These are phyloP conservation scores for Asbolus verrucosus DNA, from an alignment of 1,140 invertebrate species.

Conservation along the genomic window DNA sequence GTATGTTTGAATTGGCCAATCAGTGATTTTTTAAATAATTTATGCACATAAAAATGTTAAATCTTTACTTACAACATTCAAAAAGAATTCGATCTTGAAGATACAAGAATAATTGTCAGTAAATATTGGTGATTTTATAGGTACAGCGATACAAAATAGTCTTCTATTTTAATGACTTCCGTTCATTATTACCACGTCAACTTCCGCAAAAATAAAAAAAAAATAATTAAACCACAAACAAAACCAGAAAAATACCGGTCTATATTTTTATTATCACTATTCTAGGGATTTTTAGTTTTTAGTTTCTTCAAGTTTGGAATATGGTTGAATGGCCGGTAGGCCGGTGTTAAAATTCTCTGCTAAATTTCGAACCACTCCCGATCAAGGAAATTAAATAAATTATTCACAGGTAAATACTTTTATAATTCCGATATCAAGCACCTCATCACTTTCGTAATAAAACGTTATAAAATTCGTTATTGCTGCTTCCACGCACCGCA, in stretches of 20 bases:
- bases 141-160: too few species aligned
- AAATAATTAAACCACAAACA: slow-evolving; percentile 17
- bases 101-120: too few species aligned
- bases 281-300: slow-evolving; percentile 28
- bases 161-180: too few species aligned
- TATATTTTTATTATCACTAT: neutral
- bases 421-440: neutral
- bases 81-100: too few species aligned
- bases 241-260: too few species aligned
- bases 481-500: neutral
- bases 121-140: too few species aligned
- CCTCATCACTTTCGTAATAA: neutral
- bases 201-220: too few species aligned
- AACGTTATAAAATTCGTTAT: neutral
- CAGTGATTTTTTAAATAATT: too few species aligned
- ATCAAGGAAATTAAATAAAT: slow-evolving; percentile 23
- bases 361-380: slow-evolving; percentile 40
- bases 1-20: too few species aligned
- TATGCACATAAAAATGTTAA: too few species aligned
- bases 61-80: too few species aligned
- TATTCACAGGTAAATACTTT: slow-evolving; percentile 20
- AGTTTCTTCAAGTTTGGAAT: slow-evolving; percentile 24
- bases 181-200: too few species aligned
- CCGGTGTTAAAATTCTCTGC: slow-evolving; percentile 39
- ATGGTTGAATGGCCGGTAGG: slow-evolving; percentile 39